phyloP scores from a whole-genome alignment of 1,140 invertebrate species.

The Hermatobates lingyangjiaoensis region DNA sequence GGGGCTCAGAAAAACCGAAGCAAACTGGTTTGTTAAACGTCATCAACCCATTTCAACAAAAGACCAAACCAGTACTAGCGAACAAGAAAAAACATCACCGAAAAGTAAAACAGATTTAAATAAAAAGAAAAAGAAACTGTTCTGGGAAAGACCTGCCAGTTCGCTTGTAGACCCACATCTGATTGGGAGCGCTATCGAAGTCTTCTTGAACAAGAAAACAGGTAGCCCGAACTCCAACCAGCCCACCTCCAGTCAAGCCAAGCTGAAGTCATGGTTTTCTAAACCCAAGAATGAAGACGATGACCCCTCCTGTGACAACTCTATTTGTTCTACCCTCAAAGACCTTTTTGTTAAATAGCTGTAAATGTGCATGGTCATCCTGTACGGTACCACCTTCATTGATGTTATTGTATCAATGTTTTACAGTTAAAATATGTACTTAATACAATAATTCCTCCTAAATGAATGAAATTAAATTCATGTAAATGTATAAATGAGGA shows the following conservation, averaged over 20 bases:
- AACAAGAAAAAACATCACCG: too few relatives aligned
- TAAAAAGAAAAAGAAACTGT: slow-evolving; percentile 29
- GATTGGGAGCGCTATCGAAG: slow-evolving; percentile 60
- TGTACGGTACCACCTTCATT: too few relatives aligned
- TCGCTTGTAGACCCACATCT: slow-evolving; percentile 56
- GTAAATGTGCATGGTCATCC: too few relatives aligned
- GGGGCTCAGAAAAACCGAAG: slow-evolving; percentile 21
- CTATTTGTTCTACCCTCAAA: slow-evolving; percentile 57
- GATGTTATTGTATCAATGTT: too few relatives aligned
- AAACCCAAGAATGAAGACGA: slow-evolving; percentile 30
- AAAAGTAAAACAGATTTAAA: too few relatives aligned
- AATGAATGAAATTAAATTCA: too few relatives aligned
- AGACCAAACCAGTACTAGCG: too few relatives aligned
- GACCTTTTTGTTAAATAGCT: slow-evolving; percentile 57
- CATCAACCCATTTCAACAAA: too few relatives aligned
- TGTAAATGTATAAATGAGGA: too few relatives aligned
- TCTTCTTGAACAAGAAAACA: slow-evolving; percentile 35
- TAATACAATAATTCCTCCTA: too few relatives aligned
- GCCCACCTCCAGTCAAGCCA: slow-evolving; percentile 11
- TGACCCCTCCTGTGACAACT: slow-evolving; percentile 49
- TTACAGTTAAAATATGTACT: too few relatives aligned
- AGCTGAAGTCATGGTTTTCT: slow-evolving; percentile 11
- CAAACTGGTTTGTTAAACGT: too few relatives aligned
- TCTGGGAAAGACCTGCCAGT: slow-evolving; percentile 50
- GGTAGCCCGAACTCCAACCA: slow-evolving; percentile 17